These are phyloP conservation scores for Aphelenchoides avenae DNA, from an alignment of 1,140 invertebrate genomes.

Conservation along the genomic window DNA sequence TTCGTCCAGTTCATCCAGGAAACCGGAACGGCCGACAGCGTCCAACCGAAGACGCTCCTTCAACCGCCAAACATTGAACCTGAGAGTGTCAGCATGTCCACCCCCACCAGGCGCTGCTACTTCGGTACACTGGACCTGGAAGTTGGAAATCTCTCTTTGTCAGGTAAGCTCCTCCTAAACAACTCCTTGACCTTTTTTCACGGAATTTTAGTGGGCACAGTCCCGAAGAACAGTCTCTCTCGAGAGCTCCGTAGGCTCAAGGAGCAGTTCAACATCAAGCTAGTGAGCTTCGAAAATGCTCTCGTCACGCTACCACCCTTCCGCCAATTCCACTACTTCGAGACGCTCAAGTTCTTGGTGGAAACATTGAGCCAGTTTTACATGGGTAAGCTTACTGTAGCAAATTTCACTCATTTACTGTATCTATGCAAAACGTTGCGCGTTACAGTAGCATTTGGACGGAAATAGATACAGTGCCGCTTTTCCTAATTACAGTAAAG, in stretches of 20 bases:
- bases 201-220: slow-evolving; percentile 42
- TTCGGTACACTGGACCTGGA: slow-evolving; percentile 73
- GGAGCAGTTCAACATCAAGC: slow-evolving; percentile 75
- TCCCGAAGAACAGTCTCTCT: slow-evolving; percentile 72
- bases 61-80: slow-evolving; percentile 52
- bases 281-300: slow-evolving; percentile 94
- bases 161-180: slow-evolving; percentile 23
- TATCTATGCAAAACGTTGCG: too few species aligned
- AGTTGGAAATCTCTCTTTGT: slow-evolving; percentile 40
- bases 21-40: slow-evolving; percentile 46
- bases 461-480: too few species aligned
- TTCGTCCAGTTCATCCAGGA: slow-evolving; percentile 69
- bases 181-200: not conserved
- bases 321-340: slow-evolving; percentile 58
- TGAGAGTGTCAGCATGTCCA: too few species aligned
- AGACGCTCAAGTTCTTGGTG: slow-evolving; percentile 55
- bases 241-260: slow-evolving; percentile 75
- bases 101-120: slow-evolving; percentile 76
- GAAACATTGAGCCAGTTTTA: slow-evolving; percentile 56
- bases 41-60: slow-evolving; percentile 37
- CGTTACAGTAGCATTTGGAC: too few species aligned
- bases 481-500: too few species aligned
- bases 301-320: slow-evolving; percentile 71
- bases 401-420: too few species aligned
- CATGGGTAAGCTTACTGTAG: slow-evolving; percentile 31